phyloP scores from a whole-genome alignment of 2,113 vertebrate species.

The Eclectus roratus region DNA sequence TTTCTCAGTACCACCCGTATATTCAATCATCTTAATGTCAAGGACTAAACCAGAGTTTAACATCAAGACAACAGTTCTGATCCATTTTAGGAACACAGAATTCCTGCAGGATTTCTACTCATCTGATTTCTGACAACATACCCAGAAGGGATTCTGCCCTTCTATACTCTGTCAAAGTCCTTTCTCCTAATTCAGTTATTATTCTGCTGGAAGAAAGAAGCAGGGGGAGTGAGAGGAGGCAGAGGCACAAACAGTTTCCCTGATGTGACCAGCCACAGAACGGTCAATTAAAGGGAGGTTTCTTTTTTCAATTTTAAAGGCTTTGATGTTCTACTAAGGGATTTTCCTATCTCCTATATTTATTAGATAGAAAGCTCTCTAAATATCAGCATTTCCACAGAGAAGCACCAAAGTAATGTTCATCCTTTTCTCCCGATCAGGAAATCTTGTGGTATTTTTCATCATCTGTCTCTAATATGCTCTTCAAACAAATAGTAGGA shows the following conservation, averaged over 20 bases:
- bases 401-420: slow-evolving; percentile 10
- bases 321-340: slow-evolving; percentile 20
- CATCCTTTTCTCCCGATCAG: not conserved
- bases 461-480: not conserved
- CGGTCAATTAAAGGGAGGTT: not conserved
- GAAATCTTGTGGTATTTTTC: slow-evolving; percentile 20
- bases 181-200: not conserved
- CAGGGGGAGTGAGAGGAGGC: not conserved
- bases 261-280: not conserved
- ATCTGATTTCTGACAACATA: not conserved
- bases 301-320: slow-evolving; percentile 42
- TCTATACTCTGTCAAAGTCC: not conserved
- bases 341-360: slow-evolving; percentile 22
- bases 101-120: not conserved
- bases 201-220: not conserved
- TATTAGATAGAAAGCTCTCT: slow-evolving; percentile 50
- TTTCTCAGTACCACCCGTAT: not conserved
- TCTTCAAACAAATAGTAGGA: not conserved
- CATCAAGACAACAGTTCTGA: not conserved
- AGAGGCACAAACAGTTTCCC: not conserved
- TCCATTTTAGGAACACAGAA: not conserved
- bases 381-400: slow-evolving; percentile 58
- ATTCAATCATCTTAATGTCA: not conserved
- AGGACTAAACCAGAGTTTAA: not conserved
- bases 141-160: not conserved